Base-by-base conservation (phyloP, 1,140 invertebrate genomes). In the Heterodera carotae region DNA sequence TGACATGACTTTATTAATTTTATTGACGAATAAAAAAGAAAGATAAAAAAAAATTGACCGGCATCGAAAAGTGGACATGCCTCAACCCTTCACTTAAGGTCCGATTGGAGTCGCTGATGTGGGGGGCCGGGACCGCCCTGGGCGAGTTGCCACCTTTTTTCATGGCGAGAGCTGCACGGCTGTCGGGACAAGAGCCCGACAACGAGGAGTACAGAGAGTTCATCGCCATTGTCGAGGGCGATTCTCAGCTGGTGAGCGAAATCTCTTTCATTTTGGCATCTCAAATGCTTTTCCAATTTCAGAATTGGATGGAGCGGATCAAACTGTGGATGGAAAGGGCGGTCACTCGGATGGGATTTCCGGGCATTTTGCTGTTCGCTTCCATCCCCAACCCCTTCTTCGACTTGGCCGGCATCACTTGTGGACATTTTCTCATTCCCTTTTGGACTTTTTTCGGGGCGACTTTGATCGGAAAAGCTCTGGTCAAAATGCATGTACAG, bases 401-500 rank as follows among this genome's bases (percentile, higher is more conserved):
- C 89, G 97, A 99, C 89, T 90, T 99, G 83, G 97, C 97, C 71
- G 97, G 97, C 0, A 94, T 99, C 25, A 98, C 95, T 0, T 99
- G 97, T 89, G 97, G 97, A 12, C 96, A 99, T 89, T 99, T 97
- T 89, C 90, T 98, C 67, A 94, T 99, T 84, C 96, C 97, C 48
- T 99, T 99, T 90, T 98, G 95, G 94, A 98, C 96, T 34, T 99
- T 99, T 90, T 99, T 99, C 89, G 96, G 96, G 48, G 97, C 97
- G 70, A 99, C 97, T 0, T 90, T 99, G 0, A 93, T 99, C 77
- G 97, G 88, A 62, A 99, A 99, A 90, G 97, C 97, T 60, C 91
- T 99, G 62, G 93, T 99, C 80, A 99, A 99, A 90, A 97, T 98
- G 94, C 95, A 97, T 88, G 94, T 99, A 86, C 97, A 99, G 86